Conservation (phyloP, 2,888 invertebrate genomes). For the Torymus aiolomorphi region DNA sequence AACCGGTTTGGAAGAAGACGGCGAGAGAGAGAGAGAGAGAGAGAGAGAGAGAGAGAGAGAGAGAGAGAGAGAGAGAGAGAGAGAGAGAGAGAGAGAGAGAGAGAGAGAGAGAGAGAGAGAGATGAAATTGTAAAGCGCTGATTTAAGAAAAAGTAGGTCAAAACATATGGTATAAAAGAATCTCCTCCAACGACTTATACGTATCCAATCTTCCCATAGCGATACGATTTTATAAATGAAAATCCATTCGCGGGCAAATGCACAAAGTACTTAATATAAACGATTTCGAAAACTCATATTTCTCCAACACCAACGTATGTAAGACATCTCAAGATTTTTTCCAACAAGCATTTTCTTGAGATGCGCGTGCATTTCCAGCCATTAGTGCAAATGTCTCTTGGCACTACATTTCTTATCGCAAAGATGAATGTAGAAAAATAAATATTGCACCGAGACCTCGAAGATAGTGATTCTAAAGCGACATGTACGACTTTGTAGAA, state of each 20-base stretch:
- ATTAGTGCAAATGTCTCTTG: neutral
- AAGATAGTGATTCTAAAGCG: conserved; percentile 9
- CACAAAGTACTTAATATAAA: neutral
- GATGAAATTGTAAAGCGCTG: conserved; percentile 41
- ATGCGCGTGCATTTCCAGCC: neutral
- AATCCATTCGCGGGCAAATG: neutral
- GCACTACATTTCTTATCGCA: conserved; percentile 2
- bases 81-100: neutral
- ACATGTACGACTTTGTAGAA: neutral
- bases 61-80: neutral
- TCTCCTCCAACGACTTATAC: conserved; percentile 20
- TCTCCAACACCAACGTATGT: neutral
- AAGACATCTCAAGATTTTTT: neutral
- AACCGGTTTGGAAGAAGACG: conserved; percentile 42
- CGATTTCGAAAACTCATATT: conserved; percentile 2
- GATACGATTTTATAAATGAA: conserved; percentile 30
- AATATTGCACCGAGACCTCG: conserved; percentile 22
- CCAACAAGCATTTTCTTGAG: neutral
- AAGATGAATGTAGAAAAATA: conserved; percentile 34
- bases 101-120: neutral
- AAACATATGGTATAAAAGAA: conserved; percentile 52
- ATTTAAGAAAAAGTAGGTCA: conserved; percentile 53
- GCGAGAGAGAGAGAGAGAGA: conserved; percentile 4
- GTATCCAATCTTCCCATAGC: neutral
- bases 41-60: neutral